Conservation (phyloP, 2,888 invertebrate genomes). For the Hirtodrosophila alboralis region DNA sequence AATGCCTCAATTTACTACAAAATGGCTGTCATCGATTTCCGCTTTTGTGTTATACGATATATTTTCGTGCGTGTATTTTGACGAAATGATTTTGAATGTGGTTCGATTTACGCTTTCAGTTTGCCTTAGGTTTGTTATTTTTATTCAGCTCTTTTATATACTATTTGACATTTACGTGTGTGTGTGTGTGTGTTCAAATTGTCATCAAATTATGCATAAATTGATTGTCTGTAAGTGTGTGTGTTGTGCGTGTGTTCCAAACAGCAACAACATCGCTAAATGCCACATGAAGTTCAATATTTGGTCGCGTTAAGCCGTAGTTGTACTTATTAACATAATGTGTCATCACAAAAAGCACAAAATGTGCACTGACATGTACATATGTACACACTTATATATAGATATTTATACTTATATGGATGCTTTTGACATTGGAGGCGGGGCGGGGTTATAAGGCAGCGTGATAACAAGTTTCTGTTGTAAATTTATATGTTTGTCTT, state of each 20-base stretch:
- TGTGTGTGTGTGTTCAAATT: conserved; percentile 57
- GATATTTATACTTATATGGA: conserved; percentile 2
- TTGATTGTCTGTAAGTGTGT: conserved; percentile 15
- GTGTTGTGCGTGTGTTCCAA: conserved; percentile 19
- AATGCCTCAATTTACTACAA: conserved; percentile 74
- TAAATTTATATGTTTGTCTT: too few relatives aligned
- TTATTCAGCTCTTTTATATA: conserved; percentile 53
- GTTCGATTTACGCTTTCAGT: conserved; percentile 60
- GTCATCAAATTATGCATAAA: conserved; percentile 68
- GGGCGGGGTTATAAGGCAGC: too few relatives aligned
- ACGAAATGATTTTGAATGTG: conserved; percentile 62
- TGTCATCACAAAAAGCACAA: conserved; percentile 49
- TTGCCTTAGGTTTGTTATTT: conserved; percentile 32
- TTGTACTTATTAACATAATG: conserved; percentile 67
- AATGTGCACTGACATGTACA: conserved; percentile 24
- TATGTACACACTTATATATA: conserved; percentile 2
- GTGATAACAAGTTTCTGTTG: too few relatives aligned
- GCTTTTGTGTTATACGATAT: conserved; percentile 64
- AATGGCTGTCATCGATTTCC: conserved; percentile 76
- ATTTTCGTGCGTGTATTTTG: conserved; percentile 28
- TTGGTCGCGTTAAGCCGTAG: conserved; percentile 65
- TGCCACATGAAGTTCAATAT: conserved; percentile 66
- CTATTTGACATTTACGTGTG: conserved; percentile 71
- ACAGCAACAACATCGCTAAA: conserved; percentile 33
- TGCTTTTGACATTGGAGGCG: too few relatives aligned